phyloP scores from a whole-genome alignment of 2,113 vertebrate genomes.

The Plestiodon gilberti region DNA sequence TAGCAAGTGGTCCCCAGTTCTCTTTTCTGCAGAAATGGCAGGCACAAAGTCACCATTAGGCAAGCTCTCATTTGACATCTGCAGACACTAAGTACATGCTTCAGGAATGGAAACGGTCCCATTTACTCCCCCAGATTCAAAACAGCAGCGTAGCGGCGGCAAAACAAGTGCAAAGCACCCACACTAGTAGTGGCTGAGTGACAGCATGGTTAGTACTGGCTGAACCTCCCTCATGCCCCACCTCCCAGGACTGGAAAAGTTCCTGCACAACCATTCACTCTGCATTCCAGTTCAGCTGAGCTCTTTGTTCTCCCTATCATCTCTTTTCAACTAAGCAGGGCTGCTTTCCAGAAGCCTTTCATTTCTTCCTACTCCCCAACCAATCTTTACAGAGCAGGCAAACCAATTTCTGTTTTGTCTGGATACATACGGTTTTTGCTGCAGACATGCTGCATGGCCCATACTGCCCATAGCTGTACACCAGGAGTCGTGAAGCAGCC shows the following conservation, averaged over 20 bases:
- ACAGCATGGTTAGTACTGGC: background rate
- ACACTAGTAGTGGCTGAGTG: background rate
- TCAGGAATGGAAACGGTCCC: background rate
- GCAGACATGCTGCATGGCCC: slow-evolving; percentile 99
- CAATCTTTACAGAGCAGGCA: background rate
- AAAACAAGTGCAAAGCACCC: background rate
- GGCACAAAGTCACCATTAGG: background rate
- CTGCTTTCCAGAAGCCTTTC: background rate
- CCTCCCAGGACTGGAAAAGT: background rate
- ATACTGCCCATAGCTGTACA: slow-evolving; percentile 98
- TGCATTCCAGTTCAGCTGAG: background rate
- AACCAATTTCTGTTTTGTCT: background rate
- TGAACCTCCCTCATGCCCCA: background rate
- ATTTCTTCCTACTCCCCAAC: background rate
- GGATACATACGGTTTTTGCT: slow-evolving; percentile 94
- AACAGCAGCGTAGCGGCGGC: background rate
- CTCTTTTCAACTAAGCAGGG: background rate
- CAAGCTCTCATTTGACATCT: background rate
- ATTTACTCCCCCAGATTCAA: background rate
- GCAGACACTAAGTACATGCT: background rate
- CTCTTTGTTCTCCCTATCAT: background rate
- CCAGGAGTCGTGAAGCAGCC: slow-evolving; percentile 95
- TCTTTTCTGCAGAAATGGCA: background rate
- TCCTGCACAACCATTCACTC: background rate
- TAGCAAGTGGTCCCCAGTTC: background rate